Evolutionary conservation across 2,113 vertebrate genomes (phyloP).

Genomic region (Ramphastos sulfuratus): DNA sequence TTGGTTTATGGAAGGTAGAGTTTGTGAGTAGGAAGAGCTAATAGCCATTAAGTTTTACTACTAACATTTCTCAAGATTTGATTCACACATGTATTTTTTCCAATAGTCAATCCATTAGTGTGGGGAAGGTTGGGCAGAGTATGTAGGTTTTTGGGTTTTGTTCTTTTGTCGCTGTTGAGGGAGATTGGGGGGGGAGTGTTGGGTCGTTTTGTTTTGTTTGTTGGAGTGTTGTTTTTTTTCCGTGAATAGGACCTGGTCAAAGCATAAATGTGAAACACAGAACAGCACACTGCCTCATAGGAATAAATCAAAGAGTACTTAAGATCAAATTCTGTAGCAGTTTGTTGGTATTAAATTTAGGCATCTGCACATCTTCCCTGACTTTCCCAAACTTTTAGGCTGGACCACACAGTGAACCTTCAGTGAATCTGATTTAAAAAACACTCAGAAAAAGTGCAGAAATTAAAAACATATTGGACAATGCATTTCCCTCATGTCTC

Average conservation of each 20-base stretch:
- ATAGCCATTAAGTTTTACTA: not conserved
- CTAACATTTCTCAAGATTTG: not conserved
- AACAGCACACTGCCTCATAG: not conserved
- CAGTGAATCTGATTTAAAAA: not conserved
- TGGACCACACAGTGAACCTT: not conserved
- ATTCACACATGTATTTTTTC: not conserved
- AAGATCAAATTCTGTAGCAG: not conserved
- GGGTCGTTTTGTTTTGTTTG: not conserved
- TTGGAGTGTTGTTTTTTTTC: not conserved
- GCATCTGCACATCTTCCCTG: not conserved
- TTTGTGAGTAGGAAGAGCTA: not conserved
- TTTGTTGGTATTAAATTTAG: not conserved
- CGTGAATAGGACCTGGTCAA: not conserved
- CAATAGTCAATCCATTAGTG: not conserved
- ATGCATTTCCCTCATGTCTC: not conserved
- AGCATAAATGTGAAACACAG: not conserved
- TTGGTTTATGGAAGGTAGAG: not conserved
- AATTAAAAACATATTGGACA: not conserved
- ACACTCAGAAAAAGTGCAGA: not conserved
- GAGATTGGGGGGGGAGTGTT: too few species aligned
- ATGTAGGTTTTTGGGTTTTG: not conserved
- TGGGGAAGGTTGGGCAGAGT: rapidly evolving
- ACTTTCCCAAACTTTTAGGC: not conserved
- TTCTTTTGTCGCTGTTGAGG: not conserved
- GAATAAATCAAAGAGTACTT: not conserved